Percentiles rank a stretch among this genome's conserved stretches.
Conservation (phyloP, 2,113 vertebrate species). For the Odontophorus gujanensis region DNA sequence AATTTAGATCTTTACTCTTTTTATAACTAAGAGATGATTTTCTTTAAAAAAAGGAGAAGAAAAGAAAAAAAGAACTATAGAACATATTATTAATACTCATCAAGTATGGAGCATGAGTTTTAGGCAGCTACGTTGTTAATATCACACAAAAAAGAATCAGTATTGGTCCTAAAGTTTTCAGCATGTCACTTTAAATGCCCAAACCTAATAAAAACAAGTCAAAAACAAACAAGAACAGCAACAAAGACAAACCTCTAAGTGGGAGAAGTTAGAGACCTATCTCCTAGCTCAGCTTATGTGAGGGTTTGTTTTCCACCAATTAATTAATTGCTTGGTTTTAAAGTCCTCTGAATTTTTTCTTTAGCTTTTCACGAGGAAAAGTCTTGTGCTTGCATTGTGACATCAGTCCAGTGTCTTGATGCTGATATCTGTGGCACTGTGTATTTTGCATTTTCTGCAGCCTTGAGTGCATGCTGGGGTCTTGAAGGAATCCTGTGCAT, state of each 20-base stretch:
- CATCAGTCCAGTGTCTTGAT: not conserved
- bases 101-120: not conserved
- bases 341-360: not conserved
- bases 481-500: not conserved
- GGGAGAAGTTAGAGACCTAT: slow-evolving; percentile 38
- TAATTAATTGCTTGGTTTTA: not conserved
- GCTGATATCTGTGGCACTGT: not conserved
- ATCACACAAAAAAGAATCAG: slow-evolving; percentile 26
- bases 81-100: slow-evolving; percentile 60
- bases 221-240: too few relatives aligned
- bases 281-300: slow-evolving; percentile 30
- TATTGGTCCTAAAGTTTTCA: slow-evolving; percentile 55
- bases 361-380: not conserved
- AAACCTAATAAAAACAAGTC: slow-evolving; percentile 47
- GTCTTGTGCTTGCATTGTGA: not conserved
- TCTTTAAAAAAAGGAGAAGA: not conserved
- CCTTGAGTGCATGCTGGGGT: not conserved
- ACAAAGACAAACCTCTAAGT: not conserved
- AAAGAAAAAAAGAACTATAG: slow-evolving; percentile 18
- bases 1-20: slow-evolving; percentile 39
- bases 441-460: not conserved
- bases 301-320: not conserved
- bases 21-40: slow-evolving; percentile 55
- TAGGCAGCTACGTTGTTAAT: slow-evolving; percentile 46
- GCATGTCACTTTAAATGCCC: slow-evolving; percentile 51